These are phyloP conservation scores for Formicarius rufipectus DNA, from an alignment of 2,113 vertebrate genomes.

Conservation along the genomic window DNA sequence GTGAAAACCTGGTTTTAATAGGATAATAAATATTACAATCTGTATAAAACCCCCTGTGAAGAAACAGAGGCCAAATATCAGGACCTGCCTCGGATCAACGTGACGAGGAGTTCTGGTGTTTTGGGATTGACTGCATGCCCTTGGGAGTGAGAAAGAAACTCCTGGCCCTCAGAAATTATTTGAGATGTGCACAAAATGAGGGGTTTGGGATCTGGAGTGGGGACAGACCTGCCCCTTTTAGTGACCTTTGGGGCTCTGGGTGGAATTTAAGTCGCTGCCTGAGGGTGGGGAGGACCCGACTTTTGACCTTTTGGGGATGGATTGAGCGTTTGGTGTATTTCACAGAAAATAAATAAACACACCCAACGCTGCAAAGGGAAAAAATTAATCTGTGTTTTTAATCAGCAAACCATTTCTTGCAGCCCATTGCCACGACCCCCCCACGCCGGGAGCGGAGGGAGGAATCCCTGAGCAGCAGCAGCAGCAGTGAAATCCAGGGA, in stretches of 20 bases:
- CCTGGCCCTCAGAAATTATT: background rate
- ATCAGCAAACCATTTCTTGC: background rate
- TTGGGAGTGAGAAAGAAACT: background rate
- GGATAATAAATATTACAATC: too few relatives aligned
- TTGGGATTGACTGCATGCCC: background rate
- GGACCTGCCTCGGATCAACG: background rate
- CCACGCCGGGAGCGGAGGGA: background rate
- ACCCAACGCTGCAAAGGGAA: background rate
- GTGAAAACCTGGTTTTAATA: too few relatives aligned
- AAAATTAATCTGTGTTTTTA: background rate
- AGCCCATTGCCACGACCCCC: slow-evolving; percentile 38
- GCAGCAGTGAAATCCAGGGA: slow-evolving; percentile 41
- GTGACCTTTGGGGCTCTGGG: background rate
- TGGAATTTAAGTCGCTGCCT: background rate
- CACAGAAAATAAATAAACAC: background rate
- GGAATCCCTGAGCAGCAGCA: background rate
- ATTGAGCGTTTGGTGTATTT: background rate
- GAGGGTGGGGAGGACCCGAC: fast-evolving
- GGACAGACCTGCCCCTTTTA: background rate
- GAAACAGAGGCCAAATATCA: background rate
- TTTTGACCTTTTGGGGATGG: fast-evolving
- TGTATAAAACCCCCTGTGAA: too few relatives aligned
- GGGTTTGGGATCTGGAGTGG: background rate
- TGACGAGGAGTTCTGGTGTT: background rate
- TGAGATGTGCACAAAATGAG: background rate